Percentiles rank a stretch among this genome's conserved stretches.
These are phyloP conservation scores for Tympanuchus pallidicinctus DNA, from an alignment of 2,113 vertebrate species.

Conservation along the genomic window DNA sequence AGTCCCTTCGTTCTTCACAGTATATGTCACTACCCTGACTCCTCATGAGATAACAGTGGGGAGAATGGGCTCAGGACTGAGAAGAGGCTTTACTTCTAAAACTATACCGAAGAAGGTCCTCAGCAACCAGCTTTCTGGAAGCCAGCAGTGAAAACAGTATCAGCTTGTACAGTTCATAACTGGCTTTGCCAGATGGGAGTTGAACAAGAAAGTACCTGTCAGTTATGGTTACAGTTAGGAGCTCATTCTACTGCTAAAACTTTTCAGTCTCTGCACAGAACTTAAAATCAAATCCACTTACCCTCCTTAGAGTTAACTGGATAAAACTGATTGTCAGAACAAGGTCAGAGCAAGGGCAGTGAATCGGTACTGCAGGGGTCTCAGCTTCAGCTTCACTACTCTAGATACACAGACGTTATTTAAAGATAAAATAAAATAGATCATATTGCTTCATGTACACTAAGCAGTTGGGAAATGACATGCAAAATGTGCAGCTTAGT, in stretches of 20 bases:
- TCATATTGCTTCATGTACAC: accelerated
- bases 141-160: neutral
- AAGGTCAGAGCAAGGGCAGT: neutral
- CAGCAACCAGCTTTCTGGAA: neutral
- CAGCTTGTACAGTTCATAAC: neutral
- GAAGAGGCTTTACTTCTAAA: neutral
- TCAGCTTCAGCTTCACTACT: neutral
- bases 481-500: neutral
- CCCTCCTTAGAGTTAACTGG: neutral
- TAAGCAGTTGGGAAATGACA: neutral
- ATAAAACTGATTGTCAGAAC: neutral
- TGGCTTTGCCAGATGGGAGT: neutral
- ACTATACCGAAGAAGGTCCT: neutral
- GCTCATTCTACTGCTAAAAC: neutral
- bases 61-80: neutral
- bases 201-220: neutral
- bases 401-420: accelerated
- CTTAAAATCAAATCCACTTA: neutral
- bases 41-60: neutral
- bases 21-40: neutral
- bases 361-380: neutral
- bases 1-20: neutral
- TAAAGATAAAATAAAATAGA: neutral
- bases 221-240: constrained; percentile 1
- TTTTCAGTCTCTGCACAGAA: neutral